These are phyloP conservation scores for Drosophila funebris DNA, from an alignment of 1,140 invertebrate genomes.

Conservation along the genomic window DNA sequence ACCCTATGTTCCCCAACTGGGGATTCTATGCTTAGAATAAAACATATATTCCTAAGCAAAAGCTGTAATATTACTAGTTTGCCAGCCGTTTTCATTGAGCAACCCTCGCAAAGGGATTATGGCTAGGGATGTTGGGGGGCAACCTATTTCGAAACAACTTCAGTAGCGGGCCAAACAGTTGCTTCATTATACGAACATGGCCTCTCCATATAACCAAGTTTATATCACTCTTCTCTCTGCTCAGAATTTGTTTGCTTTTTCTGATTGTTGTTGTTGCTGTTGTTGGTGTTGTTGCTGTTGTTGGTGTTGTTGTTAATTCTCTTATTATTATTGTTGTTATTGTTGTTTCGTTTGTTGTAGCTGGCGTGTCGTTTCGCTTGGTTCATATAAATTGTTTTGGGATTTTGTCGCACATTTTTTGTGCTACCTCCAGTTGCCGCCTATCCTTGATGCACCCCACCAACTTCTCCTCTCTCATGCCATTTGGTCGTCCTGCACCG, in stretches of 20 bases:
- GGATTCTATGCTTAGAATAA: too few species aligned
- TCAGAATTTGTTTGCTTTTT: slow-evolving; percentile 19
- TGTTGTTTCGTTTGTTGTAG: slow-evolving; percentile 19
- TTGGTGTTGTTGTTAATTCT: slow-evolving; percentile 18
- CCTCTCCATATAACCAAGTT: slow-evolving; percentile 58
- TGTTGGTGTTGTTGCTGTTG: too few species aligned
- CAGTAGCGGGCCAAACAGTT: slow-evolving; percentile 31
- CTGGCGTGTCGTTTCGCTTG: slow-evolving; percentile 58
- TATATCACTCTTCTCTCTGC: slow-evolving; percentile 61
- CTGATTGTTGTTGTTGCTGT: not conserved
- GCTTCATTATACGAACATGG: slow-evolving; percentile 56
- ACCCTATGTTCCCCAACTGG: too few species aligned
- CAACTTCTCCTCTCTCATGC: not conserved
- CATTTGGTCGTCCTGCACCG: slow-evolving; percentile 31
- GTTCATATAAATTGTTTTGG: slow-evolving; percentile 76
- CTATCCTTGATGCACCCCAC: not conserved
- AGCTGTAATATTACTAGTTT: not conserved
- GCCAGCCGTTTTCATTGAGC: not conserved
- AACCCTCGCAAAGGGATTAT: slow-evolving; percentile 11
- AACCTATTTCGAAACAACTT: slow-evolving; percentile 23
- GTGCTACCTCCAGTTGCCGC: slow-evolving; percentile 6
- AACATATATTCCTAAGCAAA: too few species aligned
- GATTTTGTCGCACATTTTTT: slow-evolving; percentile 69
- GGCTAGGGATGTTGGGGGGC: not conserved
- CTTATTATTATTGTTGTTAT: not conserved